Conservation (phyloP, 2,113 vertebrate species). For the Ictalurus punctatus region DNA sequence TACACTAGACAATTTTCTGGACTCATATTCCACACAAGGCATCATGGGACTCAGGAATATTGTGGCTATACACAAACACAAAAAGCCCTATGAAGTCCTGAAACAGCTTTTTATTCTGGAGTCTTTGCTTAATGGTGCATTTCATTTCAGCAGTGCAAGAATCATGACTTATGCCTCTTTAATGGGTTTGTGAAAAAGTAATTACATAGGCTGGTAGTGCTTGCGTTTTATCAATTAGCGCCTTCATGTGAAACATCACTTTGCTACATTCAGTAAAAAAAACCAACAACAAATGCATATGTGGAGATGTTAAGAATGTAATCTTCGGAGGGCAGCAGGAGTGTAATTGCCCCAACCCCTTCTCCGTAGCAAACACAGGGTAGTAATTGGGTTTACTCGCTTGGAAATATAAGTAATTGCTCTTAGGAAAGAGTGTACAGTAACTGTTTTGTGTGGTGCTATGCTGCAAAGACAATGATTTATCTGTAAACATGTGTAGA, state of each 20-base stretch:
- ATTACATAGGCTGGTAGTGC: constrained; percentile 57
- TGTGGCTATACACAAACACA: background rate
- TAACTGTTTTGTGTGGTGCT: constrained; percentile 2
- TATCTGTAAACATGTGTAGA: constrained; percentile 24
- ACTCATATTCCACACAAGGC: background rate
- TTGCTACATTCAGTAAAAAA: constrained; percentile 38
- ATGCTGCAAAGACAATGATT: constrained; percentile 25
- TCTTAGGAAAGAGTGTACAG: constrained; percentile 25
- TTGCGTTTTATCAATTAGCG: constrained; percentile 54
- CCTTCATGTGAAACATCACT: constrained; percentile 51
- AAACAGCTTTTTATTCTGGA: constrained; percentile 52
- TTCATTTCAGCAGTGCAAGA: constrained; percentile 51
- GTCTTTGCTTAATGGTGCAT: constrained; percentile 56
- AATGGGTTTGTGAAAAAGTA: constrained; percentile 56
- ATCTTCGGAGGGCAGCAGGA: constrained; percentile 51
- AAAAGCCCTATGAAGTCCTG: constrained; percentile 31
- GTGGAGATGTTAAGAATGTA: constrained; percentile 44
- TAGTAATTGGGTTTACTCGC: constrained; percentile 42
- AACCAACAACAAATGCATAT: constrained; percentile 44
- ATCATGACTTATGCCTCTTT: constrained; percentile 59
- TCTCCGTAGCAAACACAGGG: constrained; percentile 15
- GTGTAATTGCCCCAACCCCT: constrained; percentile 42
- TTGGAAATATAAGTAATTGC: constrained; percentile 48
- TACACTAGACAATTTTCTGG: background rate
- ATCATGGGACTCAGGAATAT: background rate